Conservation (phyloP, 1,140 invertebrate genomes). For the Oryctes rhinoceros region DNA sequence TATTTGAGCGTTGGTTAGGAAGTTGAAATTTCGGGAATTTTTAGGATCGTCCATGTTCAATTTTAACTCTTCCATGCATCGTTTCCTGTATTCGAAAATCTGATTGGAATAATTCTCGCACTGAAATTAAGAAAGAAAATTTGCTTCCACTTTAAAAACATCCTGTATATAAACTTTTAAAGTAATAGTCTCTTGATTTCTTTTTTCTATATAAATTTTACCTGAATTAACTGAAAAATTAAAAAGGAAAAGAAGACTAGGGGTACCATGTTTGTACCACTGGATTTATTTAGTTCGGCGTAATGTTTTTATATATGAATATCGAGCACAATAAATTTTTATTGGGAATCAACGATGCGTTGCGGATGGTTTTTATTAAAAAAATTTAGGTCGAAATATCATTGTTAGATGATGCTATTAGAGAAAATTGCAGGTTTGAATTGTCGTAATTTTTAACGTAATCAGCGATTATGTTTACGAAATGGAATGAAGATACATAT, state of each 20-base stretch:
- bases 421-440: too few relatives aligned
- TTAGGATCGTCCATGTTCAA: background rate
- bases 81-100: background rate
- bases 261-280: background rate
- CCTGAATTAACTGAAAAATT: background rate
- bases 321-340: background rate
- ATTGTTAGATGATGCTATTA: too few relatives aligned
- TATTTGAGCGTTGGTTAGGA: background rate
- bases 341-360: background rate
- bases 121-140: background rate
- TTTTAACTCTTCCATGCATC: constrained; percentile 9
- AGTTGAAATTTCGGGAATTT: background rate
- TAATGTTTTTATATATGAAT: background rate
- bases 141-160: background rate
- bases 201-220: background rate
- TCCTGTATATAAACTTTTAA: too few relatives aligned
- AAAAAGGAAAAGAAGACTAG: background rate
- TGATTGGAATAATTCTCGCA: background rate
- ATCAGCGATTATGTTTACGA: too few relatives aligned
- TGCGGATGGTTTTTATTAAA: background rate
- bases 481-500: too few relatives aligned
- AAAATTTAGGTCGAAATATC: too few relatives aligned
- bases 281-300: background rate
- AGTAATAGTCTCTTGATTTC: too few relatives aligned
- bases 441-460: too few relatives aligned